Base-by-base conservation (phyloP, 2,113 vertebrate genomes). In the Epinephelus moara region DNA sequence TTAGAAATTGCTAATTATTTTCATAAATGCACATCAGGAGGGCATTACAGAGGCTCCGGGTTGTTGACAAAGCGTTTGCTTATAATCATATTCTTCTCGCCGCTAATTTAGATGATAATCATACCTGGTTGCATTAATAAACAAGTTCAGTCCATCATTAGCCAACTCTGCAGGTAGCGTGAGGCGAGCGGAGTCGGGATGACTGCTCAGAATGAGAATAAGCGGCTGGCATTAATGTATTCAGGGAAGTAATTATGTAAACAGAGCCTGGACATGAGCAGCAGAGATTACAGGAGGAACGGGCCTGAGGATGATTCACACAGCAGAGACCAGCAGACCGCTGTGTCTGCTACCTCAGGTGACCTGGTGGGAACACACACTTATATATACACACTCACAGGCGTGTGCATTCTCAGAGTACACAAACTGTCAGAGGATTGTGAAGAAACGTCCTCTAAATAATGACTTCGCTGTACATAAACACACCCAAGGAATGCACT, bases 161-260 rank as follows among this genome's bases (percentile, higher is more conserved):
- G 71, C 56, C 67, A 62, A 69, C 74, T 27, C 62, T 53, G 55
- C 76, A 69, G 63, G 78, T 68, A 78, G 83, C 6, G 3, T 57
- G 70, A 81, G 55, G 77, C 0, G 45, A 78, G 45, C 72, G 25
- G 60, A 60, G 33, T 64, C 67, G 52, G 86, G 74, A 63, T 77
- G 80, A 71, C 71, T 87, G 50, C 73, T 23, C 68, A 61, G 82
- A 89, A 84, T 80, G 61, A 80, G 75, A 89, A 84, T 33, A 85
- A 84, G 56, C 74, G 75, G 61, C 27, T 12, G 47, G 18, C 63
- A 61, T 84, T 85, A 79, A 82, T 85, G 83, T 53, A 86, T 93
- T 90, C 82, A 83, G 68, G 68, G 69, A 85, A 77, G 82, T 70
- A 85, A 87, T 93, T 90, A 90, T 90, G 88, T 86, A 90, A 92